phyloP scores from a whole-genome alignment of 2,797 vertebrate genomes.

The Telmatherina bonti region DNA sequence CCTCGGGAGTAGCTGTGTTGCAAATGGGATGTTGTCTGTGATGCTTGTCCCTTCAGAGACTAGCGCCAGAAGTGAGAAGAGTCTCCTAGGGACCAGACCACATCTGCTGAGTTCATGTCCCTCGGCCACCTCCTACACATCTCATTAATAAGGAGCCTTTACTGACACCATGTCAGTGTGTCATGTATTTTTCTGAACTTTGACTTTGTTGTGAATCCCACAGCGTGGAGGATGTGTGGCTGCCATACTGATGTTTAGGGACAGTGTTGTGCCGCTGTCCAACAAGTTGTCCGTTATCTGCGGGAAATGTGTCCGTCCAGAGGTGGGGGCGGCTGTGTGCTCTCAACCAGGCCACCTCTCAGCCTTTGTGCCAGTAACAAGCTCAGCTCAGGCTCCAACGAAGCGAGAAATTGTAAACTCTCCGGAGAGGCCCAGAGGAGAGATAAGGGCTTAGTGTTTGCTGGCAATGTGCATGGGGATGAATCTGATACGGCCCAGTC shows the following conservation, averaged over 20 bases:
- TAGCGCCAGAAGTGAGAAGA: conserved; percentile 41
- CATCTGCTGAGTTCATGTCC: conserved; percentile 68
- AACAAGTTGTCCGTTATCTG: conserved; percentile 90
- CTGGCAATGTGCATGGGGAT: conserved; percentile 93
- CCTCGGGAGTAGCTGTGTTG: conserved; percentile 47
- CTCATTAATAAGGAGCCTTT: conserved; percentile 57
- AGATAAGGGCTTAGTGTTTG: conserved; percentile 99
- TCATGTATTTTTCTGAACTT: conserved; percentile 51
- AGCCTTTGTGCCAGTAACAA: conserved; percentile 94
- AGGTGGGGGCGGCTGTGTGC: conserved; percentile 94
- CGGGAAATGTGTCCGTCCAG: conserved; percentile 91
- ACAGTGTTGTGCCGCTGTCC: conserved; percentile 81
- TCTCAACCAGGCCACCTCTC: conserved; percentile 88
- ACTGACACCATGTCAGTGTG: conserved; percentile 32
- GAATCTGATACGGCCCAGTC: conserved; percentile 96
- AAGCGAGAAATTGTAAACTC: conserved; percentile 99
- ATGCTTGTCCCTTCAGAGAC: conserved; percentile 51
- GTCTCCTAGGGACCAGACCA: conserved; percentile 57
- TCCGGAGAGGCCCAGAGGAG: conserved; percentile 93
- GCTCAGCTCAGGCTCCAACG: conserved; percentile 97
- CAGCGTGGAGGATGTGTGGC: conserved; percentile 36
- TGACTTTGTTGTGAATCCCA: conserved; percentile 62
- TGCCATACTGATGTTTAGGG: conserved; percentile 63
- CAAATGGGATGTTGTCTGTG: conserved; percentile 61
- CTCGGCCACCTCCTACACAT: conserved; percentile 41